These are phyloP conservation scores for Smithornis capensis DNA, from an alignment of 2,113 vertebrate species.

Conservation along the genomic window DNA sequence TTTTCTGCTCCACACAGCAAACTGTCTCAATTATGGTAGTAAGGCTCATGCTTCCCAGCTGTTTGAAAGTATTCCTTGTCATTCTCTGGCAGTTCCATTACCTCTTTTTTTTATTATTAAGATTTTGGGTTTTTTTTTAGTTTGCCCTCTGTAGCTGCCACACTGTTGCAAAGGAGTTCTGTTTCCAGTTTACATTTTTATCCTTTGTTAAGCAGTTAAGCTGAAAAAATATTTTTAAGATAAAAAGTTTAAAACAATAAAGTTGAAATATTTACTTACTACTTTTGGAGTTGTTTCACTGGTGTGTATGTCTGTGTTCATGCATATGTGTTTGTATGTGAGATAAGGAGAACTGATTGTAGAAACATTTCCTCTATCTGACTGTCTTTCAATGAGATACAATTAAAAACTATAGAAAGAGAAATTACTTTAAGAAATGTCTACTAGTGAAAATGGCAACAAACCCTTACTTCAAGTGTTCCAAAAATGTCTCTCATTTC, in stretches of 20 bases:
- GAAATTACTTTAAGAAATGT: neutral
- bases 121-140: neutral
- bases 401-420: neutral
- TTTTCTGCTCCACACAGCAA: neutral
- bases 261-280: neutral
- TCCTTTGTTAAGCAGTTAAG: neutral
- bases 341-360: neutral
- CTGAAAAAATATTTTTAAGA: neutral
- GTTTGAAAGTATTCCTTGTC: neutral
- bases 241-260: neutral
- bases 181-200: neutral
- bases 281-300: neutral
- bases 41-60: neutral
- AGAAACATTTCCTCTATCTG: neutral
- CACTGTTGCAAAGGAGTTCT: neutral
- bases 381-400: neutral
- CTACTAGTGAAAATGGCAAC: neutral
- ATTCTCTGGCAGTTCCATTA: neutral
- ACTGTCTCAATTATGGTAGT: neutral
- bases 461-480: neutral
- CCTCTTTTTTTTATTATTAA: neutral
- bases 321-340: neutral
- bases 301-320: neutral
- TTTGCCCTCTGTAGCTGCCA: neutral
- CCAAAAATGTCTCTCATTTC: neutral